Evolutionary conservation across 2,113 vertebrate species (phyloP).

Genomic region (Scomber japonicus): DNA sequence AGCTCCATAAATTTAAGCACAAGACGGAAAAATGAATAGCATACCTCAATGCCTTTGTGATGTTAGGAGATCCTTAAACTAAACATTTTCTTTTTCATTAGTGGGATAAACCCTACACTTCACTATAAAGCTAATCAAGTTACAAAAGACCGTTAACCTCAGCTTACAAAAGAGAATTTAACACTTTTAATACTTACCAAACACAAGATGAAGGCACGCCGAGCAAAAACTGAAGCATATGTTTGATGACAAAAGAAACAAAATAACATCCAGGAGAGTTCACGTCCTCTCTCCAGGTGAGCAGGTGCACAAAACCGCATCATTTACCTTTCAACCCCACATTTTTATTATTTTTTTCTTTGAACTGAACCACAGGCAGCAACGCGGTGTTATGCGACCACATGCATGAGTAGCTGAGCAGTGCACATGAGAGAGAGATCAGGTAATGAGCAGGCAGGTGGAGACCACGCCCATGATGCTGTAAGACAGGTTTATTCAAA

Average conservation of each 20-base stretch:
- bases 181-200: slow-evolving; percentile 13
- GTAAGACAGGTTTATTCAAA: slow-evolving; percentile 65
- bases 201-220: not conserved
- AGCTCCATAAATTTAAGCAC: not conserved
- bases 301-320: not conserved
- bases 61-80: too few species aligned
- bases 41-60: too few species aligned
- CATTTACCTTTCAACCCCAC: not conserved
- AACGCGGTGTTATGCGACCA: too few species aligned
- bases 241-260: not conserved
- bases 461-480: slow-evolving; percentile 37
- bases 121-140: too few species aligned
- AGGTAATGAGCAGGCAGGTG: not conserved
- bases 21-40: too few species aligned
- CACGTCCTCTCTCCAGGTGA: too few species aligned
- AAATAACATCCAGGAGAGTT: not conserved
- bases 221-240: not conserved
- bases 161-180: too few species aligned
- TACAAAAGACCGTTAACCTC: too few species aligned
- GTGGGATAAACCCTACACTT: not conserved
- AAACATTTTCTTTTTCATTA: too few species aligned
- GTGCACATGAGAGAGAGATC: not conserved
- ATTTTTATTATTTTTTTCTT: not conserved
- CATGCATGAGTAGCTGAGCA: not conserved
- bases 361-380: accelerated